These are phyloP conservation scores for Nymphalis polychloros DNA, from an alignment of 2,888 invertebrate species.

Conservation along the genomic window DNA sequence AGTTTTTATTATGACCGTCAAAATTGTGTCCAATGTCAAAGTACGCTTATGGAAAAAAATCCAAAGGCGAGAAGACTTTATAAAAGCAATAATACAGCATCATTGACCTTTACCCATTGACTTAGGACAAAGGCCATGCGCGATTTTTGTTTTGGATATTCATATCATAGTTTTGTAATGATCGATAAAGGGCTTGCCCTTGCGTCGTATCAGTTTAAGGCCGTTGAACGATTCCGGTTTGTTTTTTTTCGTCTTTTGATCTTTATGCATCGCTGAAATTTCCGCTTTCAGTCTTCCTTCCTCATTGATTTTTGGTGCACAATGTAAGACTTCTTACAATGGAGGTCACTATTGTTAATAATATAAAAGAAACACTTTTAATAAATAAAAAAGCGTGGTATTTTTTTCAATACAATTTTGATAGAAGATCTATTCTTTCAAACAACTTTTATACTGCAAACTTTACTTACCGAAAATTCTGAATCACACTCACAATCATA, in stretches of 20 bases:
- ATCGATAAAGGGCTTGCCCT: constrained; percentile 73
- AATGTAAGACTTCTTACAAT: constrained; percentile 48
- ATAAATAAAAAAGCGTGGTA: background rate
- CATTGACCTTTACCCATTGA: constrained; percentile 72
- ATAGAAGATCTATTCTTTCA: background rate
- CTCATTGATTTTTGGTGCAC: constrained; percentile 56
- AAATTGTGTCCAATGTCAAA: constrained; percentile 41
- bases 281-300: constrained; percentile 65
- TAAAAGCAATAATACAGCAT: constrained; percentile 41
- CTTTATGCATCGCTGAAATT: constrained; percentile 63
- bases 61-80: constrained; percentile 39
- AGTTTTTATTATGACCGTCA: constrained; percentile 34
- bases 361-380: background rate
- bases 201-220: constrained; percentile 58
- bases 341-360: constrained; percentile 44
- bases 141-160: constrained; percentile 54
- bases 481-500: constrained; percentile 16
- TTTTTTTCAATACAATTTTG: background rate
- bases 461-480: constrained; percentile 10
- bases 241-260: constrained; percentile 56
- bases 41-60: constrained; percentile 44
- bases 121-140: constrained; percentile 66
- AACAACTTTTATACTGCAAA: background rate
- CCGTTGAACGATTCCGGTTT: constrained; percentile 58
- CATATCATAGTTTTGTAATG: constrained; percentile 64